A percentile compares a stretch with the other conserved stretches of the same genome.
Conservation (phyloP, 2,797 vertebrate species). For the Florisuga fusca region DNA sequence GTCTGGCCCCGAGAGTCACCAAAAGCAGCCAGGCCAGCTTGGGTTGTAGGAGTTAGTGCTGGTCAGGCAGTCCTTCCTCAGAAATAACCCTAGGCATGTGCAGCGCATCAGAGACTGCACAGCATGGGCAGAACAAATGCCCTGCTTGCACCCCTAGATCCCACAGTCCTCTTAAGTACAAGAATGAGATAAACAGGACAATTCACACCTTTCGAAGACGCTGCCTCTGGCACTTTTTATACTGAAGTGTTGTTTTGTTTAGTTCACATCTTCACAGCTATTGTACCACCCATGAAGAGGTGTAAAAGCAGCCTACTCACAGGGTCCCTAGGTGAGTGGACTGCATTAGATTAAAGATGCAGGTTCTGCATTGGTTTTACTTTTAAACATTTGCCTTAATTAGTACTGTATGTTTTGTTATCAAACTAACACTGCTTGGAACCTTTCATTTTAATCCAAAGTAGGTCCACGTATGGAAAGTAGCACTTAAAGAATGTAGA, state of each 20-base stretch:
- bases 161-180: background rate
- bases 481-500: background rate
- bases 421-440: background rate
- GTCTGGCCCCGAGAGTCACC: background rate
- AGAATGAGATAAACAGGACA: background rate
- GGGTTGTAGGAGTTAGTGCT: background rate
- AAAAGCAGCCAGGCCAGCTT: background rate
- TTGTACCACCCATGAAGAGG: background rate
- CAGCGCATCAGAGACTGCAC: background rate
- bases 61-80: background rate
- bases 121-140: background rate
- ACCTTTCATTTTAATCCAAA: background rate
- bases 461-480: background rate
- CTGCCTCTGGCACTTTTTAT: background rate
- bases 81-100: background rate
- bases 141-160: background rate
- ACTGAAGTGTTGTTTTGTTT: background rate
- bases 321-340: accelerated
- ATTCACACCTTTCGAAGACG: background rate
- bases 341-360: background rate
- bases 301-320: accelerated
- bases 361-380: background rate
- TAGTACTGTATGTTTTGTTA: background rate
- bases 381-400: background rate
- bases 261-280: background rate